phyloP scores from a whole-genome alignment of 2,797 vertebrate species.

The Liparis tanakae region DNA sequence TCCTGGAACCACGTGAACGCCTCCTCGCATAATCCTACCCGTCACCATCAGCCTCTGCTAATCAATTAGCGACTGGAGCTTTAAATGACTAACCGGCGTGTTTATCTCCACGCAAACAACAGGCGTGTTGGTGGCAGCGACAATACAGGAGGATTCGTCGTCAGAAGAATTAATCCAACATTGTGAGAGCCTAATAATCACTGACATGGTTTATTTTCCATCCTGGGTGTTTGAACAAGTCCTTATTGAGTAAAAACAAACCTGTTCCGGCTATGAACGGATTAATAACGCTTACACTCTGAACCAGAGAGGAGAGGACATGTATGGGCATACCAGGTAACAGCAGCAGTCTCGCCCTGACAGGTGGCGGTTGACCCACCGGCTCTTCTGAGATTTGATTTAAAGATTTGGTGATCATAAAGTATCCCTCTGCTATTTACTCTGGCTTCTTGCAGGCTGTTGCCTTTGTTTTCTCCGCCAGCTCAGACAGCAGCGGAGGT shows the following conservation, averaged over 20 bases:
- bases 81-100: background rate
- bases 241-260: conserved; percentile 52
- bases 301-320: conserved; percentile 1
- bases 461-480: conserved; percentile 17
- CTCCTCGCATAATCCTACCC: conserved; percentile 17
- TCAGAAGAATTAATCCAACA: conserved; percentile 2
- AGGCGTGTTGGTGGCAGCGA: background rate
- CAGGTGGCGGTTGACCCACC: conserved; percentile 25
- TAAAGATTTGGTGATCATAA: conserved; percentile 23
- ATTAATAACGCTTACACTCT: conserved; percentile 29
- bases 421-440: conserved; percentile 25
- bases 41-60: background rate
- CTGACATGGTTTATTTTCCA: conserved; percentile 2
- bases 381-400: conserved; percentile 44
- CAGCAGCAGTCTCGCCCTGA: conserved; percentile 15
- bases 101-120: background rate
- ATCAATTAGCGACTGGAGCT: conserved; percentile 7
- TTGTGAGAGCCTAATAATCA: background rate
- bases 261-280: conserved; percentile 7
- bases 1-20: background rate
- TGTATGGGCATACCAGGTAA: conserved; percentile 63
- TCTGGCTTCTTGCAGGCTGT: conserved; percentile 4
- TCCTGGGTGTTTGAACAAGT: background rate
- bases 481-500: background rate
- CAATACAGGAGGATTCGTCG: background rate